Percentiles rank a stretch among this genome's conserved stretches.
Evolutionary conservation across 2,113 vertebrate genomes (phyloP).

Genomic region (Mesocricetus auratus): DNA sequence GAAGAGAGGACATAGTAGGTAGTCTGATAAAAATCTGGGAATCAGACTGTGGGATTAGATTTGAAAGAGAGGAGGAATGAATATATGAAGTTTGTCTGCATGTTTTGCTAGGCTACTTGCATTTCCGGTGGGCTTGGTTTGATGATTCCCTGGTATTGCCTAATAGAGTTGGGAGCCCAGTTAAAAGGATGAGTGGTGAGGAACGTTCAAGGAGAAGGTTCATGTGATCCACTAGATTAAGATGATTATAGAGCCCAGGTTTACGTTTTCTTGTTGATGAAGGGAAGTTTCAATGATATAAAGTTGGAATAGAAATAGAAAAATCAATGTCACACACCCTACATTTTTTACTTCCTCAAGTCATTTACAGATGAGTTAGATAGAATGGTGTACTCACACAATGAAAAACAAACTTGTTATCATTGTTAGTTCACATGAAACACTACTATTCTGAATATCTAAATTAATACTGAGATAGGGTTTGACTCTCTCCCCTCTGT

Average conservation of each 20-base stretch:
- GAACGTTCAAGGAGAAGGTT: background rate
- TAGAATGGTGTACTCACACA: background rate
- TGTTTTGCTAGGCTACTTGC: background rate
- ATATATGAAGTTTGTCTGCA: background rate
- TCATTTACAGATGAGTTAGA: background rate
- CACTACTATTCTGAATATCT: background rate
- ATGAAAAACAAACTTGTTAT: background rate
- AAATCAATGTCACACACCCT: accelerated
- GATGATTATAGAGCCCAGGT: accelerated
- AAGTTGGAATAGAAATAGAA: background rate
- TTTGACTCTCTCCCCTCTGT: background rate
- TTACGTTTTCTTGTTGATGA: background rate
- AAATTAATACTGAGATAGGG: background rate
- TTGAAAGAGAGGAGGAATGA: background rate
- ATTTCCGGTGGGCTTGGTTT: background rate
- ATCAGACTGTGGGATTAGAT: background rate
- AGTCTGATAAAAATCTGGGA: background rate
- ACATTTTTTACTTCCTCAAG: background rate
- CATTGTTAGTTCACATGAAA: background rate
- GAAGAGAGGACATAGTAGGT: background rate
- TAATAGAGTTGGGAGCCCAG: background rate
- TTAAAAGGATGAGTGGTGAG: background rate
- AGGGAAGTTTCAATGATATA: background rate
- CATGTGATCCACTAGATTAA: background rate
- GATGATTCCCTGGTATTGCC: background rate